Evolutionary conservation across 2,888 invertebrate species (phyloP).

Genomic region (Megaustenia siamemsis): DNA sequence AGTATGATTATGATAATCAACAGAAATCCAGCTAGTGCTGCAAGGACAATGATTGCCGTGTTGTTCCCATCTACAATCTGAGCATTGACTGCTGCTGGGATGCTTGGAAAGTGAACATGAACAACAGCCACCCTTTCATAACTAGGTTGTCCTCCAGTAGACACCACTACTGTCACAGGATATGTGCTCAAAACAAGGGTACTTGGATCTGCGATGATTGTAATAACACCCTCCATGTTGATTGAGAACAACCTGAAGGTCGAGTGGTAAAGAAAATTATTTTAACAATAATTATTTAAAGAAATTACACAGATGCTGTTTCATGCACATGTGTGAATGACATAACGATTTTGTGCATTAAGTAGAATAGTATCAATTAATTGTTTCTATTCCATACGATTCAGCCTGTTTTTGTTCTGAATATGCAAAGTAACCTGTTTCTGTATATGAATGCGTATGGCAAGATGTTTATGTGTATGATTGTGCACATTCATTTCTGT

Average conservation of each 20-base stretch:
- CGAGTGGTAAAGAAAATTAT: neutral
- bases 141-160: constrained; percentile 64
- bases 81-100: constrained; percentile 29
- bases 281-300: too few species aligned
- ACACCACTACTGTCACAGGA: constrained; percentile 63
- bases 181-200: constrained; percentile 61
- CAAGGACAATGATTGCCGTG: constrained; percentile 41
- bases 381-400: too few species aligned
- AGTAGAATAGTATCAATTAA: too few species aligned
- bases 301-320: too few species aligned
- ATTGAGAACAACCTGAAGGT: constrained; percentile 67
- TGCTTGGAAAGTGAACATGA: constrained; percentile 64
- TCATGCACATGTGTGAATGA: too few species aligned
- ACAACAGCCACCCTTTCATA: constrained; percentile 62
- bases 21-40: constrained; percentile 48
- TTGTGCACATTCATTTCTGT: too few species aligned
- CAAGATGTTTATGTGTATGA: too few species aligned
- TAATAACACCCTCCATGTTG: constrained; percentile 61
- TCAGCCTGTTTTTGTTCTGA: too few species aligned
- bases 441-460: too few species aligned
- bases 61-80: constrained; percentile 3
- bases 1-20: constrained; percentile 52
- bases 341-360: too few species aligned
- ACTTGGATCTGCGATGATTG: constrained; percentile 57
- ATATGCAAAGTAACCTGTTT: too few species aligned